Base-by-base conservation (phyloP, 2,888 invertebrate genomes). In the Megamerina dolium region DNA sequence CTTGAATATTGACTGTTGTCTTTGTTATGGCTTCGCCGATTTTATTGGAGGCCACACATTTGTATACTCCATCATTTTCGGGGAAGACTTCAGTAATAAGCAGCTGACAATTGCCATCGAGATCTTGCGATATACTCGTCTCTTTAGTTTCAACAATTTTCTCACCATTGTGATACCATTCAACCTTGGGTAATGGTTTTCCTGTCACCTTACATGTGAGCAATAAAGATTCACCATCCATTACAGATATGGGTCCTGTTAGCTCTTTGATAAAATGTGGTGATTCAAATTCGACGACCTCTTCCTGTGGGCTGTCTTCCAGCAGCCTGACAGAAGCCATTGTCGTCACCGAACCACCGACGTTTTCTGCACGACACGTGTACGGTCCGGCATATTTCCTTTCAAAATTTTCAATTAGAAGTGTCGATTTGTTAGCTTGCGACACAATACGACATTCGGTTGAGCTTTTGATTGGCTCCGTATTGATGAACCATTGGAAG, bases 331-430 rank as follows among this genome's bases (percentile, higher is more conserved):
- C 63, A 16, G 81, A 81, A 3, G 90, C 87, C 1, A 88, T 86
- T 55, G 85, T 85, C n/a, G 87, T 87, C 6, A 90, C 87, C 1
- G 88, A 88, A 9, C 94, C 94, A 37, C 83, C 85, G 37, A 85
- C 86, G 68, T 94, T 94, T 71, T 90, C 87, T 3, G 93, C 93
- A 58, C 88, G 78, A 58, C 92, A 92, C 16, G 88, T 90, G 58
- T 89, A 85, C 20, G 83, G 77, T 18, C 90, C 92, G 43, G 79
- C 74, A 55, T 78, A 78, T 64, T 86, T 82, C 44, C 80, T 74
- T 43, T 76, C 78, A 35, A 85, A 78, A 60, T 84, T 81, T 59
- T 83, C 81, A 48, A 91, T 82, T 52, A 87, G 74, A 16, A 92
- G 74, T 43, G 86, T 80, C n/a, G 90, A 88, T 59, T 81, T 79